These are phyloP conservation scores for Cataglyphis altisquamis DNA, from an alignment of 2,888 invertebrate genomes.

Conservation along the genomic window DNA sequence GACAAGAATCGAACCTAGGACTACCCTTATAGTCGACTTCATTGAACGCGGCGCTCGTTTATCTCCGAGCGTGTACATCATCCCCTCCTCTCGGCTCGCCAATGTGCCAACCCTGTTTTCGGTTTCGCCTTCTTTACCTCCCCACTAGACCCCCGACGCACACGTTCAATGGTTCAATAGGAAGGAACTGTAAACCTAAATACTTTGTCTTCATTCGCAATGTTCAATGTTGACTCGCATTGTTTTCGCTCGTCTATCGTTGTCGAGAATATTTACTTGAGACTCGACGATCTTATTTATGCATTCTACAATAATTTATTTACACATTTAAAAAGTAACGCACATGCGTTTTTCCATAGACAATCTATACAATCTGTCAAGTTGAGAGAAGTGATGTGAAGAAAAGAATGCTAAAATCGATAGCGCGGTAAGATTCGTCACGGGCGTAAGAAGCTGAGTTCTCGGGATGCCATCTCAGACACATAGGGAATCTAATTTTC, in stretches of 20 bases:
- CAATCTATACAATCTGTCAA: not conserved
- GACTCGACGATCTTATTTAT: not conserved
- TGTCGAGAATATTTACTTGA: constrained; percentile 37
- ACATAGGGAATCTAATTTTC: constrained; percentile 86
- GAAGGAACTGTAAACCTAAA: constrained; percentile 60
- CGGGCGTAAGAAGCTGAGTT: constrained; percentile 49
- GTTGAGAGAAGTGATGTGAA: not conserved
- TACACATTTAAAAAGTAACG: not conserved
- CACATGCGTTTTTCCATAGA: too few relatives aligned
- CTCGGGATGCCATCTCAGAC: constrained; percentile 79
- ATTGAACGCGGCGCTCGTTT: constrained; percentile 80
- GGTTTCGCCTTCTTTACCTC: constrained; percentile 48
- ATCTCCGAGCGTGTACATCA: constrained; percentile 80
- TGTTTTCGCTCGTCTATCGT: constrained; percentile 58
- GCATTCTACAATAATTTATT: not conserved
- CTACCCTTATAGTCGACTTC: constrained; percentile 80
- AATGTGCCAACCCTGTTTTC: constrained; percentile 67
- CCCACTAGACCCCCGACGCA: constrained; percentile 57
- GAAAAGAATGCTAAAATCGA: not conserved
- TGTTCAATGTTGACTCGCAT: constrained; percentile 71
- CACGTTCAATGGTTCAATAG: constrained; percentile 66
- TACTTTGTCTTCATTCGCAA: constrained; percentile 74
- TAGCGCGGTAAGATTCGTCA: constrained; percentile 61
- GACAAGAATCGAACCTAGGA: constrained; percentile 72
- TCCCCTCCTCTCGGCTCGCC: constrained; percentile 70